Percentiles rank a stretch among this genome's conserved stretches.
Conservation (phyloP, 1,140 invertebrate species). For the Paraescarpia echinospica region DNA sequence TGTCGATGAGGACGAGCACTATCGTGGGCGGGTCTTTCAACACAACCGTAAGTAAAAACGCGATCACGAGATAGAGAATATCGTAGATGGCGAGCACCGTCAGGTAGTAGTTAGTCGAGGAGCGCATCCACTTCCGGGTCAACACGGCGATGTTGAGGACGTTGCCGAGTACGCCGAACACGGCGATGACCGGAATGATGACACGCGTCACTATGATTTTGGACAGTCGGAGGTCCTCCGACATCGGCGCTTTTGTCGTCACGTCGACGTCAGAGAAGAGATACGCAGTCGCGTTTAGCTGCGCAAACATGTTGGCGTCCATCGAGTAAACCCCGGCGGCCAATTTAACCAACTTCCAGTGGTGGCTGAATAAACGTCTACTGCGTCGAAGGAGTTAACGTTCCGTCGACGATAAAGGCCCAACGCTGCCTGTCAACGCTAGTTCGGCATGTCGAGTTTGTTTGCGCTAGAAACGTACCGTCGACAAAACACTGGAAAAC, state of each 20-base stretch:
- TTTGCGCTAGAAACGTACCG: neutral
- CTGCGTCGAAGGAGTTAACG: neutral
- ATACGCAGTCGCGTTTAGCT: neutral
- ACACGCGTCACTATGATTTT: slow-evolving; percentile 35
- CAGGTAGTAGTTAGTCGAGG: slow-evolving; percentile 74
- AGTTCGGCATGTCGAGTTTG: neutral
- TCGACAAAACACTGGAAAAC: neutral
- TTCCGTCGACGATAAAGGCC: neutral
- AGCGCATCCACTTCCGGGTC: slow-evolving; percentile 72
- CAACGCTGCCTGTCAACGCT: neutral
- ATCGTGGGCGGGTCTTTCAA: neutral
- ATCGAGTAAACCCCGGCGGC: neutral
- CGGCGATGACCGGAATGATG: slow-evolving; percentile 41
- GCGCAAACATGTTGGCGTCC: neutral
- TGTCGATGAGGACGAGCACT: slow-evolving; percentile 65
- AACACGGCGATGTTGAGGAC: slow-evolving; percentile 62
- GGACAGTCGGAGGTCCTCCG: slow-evolving; percentile 18
- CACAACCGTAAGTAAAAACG: slow-evolving; percentile 62
- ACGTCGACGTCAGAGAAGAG: neutral
- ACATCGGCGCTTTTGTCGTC: neutral
- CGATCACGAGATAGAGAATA: slow-evolving; percentile 70
- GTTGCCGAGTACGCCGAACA: slow-evolving; percentile 43
- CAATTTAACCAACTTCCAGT: neutral
- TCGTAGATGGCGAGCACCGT: slow-evolving; percentile 74
- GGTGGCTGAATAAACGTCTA: neutral